Conservation (phyloP, 1,140 invertebrate species). For the Wiebesia pumilae region DNA sequence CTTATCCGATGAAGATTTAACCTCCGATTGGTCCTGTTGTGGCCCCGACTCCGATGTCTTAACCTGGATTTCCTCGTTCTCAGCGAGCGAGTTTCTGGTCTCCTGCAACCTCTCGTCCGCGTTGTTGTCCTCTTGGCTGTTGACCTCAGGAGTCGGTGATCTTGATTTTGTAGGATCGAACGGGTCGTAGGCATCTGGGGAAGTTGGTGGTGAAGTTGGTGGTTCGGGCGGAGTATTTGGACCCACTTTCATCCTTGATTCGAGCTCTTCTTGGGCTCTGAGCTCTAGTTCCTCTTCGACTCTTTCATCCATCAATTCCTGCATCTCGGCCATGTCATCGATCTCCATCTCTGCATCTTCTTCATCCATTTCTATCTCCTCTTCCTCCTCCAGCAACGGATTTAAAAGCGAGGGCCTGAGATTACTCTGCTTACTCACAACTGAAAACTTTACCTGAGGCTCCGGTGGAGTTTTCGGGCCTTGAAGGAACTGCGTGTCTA, state of each 20-base stretch:
- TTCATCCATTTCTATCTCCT: constrained; percentile 68
- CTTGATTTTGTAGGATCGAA: constrained; percentile 91
- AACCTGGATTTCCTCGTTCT: constrained; percentile 55
- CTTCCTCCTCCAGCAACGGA: constrained; percentile 77
- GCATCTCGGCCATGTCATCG: constrained; percentile 67
- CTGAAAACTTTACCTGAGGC: constrained; percentile 82
- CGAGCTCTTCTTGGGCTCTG: constrained; percentile 72
- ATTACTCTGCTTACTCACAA: constrained; percentile 78
- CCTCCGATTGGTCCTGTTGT: constrained; percentile 53
- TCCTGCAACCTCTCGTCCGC: constrained; percentile 59
- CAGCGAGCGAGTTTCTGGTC: constrained; percentile 60
- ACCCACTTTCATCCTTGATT: constrained; percentile 74
- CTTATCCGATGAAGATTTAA: constrained; percentile 63
- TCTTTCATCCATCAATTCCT: constrained; percentile 66
- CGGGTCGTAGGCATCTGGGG: constrained; percentile 88
- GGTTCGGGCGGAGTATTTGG: constrained; percentile 81
- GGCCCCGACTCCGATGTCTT: constrained; percentile 12
- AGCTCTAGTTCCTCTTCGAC: constrained; percentile 71
- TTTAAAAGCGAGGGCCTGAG: constrained; percentile 77
- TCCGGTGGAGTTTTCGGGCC: constrained; percentile 86
- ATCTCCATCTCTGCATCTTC: constrained; percentile 67
- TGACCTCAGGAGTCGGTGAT: constrained; percentile 77
- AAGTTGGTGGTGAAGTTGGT: constrained; percentile 78
- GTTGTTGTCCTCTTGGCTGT: constrained; percentile 69
- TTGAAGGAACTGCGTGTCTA: constrained; percentile 68